A percentile compares a stretch with the other conserved stretches of the same genome.
These are phyloP conservation scores for Tenthredo amoena DNA, from an alignment of 2,888 invertebrate species.

Conservation along the genomic window DNA sequence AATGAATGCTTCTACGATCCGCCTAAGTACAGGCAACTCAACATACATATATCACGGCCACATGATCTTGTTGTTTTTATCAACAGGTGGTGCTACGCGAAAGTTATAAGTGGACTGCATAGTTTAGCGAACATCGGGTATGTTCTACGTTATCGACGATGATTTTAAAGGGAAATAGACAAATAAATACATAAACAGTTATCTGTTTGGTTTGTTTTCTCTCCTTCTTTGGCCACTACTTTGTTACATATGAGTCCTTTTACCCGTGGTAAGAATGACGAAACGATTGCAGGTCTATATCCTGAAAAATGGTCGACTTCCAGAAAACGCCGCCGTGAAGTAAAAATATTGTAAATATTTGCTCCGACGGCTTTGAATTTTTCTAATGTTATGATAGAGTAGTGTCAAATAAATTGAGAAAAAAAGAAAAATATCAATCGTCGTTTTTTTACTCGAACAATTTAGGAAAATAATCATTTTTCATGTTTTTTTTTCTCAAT, in stretches of 20 bases:
- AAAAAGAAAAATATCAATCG: too few species aligned
- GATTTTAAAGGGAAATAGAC: not conserved
- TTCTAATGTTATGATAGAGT: too few species aligned
- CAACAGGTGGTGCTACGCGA: not conserved
- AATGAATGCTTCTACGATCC: not conserved
- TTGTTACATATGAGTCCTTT: not conserved
- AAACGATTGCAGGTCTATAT: not conserved
- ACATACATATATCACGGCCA: not conserved
- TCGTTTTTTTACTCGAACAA: too few species aligned
- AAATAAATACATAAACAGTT: not conserved
- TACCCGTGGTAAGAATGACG: not conserved
- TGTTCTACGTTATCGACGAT: not conserved
- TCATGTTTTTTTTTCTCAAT: too few species aligned
- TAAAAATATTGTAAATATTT: not conserved
- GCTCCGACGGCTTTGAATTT: too few species aligned
- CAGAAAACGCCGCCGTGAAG: not conserved
- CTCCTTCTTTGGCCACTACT: not conserved
- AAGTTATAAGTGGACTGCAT: not conserved
- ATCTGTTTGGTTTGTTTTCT: not conserved
- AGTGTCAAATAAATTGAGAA: too few species aligned
- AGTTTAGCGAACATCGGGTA: not conserved
- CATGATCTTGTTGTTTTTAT: not conserved
- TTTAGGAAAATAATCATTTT: too few species aligned
- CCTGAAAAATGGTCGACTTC: not conserved
- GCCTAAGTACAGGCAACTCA: constrained; percentile 7